A percentile compares a stretch with the other conserved stretches of the same genome.
phyloP scores from a whole-genome alignment of 2,797 vertebrate species.

The Paguma larvata region DNA sequence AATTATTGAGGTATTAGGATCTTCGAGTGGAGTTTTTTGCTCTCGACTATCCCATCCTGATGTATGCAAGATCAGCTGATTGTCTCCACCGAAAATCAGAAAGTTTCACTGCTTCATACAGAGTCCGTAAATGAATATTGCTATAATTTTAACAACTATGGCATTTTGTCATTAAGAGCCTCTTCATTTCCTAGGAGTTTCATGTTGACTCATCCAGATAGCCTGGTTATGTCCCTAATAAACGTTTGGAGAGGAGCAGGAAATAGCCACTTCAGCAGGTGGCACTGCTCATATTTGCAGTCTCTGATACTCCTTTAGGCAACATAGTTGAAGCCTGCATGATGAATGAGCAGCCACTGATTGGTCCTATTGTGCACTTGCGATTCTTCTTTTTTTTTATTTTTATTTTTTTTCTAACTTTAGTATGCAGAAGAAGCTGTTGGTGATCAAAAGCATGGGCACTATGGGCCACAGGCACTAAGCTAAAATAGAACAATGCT shows the following conservation, averaged over 20 bases:
- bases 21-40: background rate
- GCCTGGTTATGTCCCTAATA: slow-evolving; percentile 81
- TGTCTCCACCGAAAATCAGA: slow-evolving; percentile 65
- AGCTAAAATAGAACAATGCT: slow-evolving; percentile 55
- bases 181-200: slow-evolving; percentile 81
- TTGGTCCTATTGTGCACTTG: slow-evolving; percentile 81
- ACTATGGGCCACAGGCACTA: background rate
- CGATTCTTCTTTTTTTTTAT: slow-evolving; percentile 36
- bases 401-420: slow-evolving; percentile 62
- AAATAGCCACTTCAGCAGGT: slow-evolving; percentile 82
- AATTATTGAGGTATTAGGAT: background rate
- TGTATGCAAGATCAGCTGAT: slow-evolving; percentile 75
- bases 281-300: slow-evolving; percentile 74
- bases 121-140: slow-evolving; percentile 73
- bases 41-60: background rate
- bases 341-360: slow-evolving; percentile 80
- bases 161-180: slow-evolving; percentile 80
- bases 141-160: slow-evolving; percentile 76
- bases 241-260: slow-evolving; percentile 66
- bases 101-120: slow-evolving; percentile 56
- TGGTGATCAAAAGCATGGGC: slow-evolving; percentile 51
- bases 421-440: slow-evolving; percentile 69
- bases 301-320: slow-evolving; percentile 79
- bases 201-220: slow-evolving; percentile 80
- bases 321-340: slow-evolving; percentile 78